These are phyloP conservation scores for Belgica antarctica DNA, from an alignment of 2,888 invertebrate genomes.

Conservation along the genomic window DNA sequence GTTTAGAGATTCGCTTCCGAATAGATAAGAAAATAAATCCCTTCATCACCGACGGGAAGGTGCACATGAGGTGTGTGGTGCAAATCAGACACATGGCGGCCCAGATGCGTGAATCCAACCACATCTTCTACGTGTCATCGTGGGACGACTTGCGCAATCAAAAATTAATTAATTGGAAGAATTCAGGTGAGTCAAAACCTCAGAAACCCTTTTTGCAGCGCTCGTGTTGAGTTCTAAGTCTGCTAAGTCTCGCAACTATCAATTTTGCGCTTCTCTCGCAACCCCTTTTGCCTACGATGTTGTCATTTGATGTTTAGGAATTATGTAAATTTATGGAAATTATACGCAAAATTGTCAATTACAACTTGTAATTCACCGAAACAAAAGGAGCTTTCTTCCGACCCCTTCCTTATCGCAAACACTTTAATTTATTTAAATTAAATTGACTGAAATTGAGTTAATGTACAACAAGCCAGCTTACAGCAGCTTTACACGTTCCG, in stretches of 20 bases:
- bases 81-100: slow-evolving; percentile 54
- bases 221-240: background rate
- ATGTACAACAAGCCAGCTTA: background rate
- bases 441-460: background rate
- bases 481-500: too few relatives aligned
- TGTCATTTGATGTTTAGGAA: background rate
- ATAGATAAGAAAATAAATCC: slow-evolving; percentile 50
- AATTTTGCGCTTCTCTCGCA: too few relatives aligned
- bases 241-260: too few relatives aligned
- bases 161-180: slow-evolving; percentile 51
- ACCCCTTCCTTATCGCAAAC: background rate
- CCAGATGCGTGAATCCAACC: slow-evolving; percentile 51
- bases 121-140: slow-evolving; percentile 51
- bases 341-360: background rate
- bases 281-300: background rate
- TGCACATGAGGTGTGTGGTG: slow-evolving; percentile 54
- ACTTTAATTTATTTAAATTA: background rate
- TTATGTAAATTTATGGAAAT: background rate
- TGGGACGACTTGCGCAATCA: slow-evolving; percentile 54
- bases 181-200: slow-evolving; percentile 50
- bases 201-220: too few relatives aligned
- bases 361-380: background rate
- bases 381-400: background rate
- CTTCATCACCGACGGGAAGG: slow-evolving; percentile 45
- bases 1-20: slow-evolving; percentile 53